Conservation (phyloP, 2,888 invertebrate genomes). For the Allophyes oxyacanthae region DNA sequence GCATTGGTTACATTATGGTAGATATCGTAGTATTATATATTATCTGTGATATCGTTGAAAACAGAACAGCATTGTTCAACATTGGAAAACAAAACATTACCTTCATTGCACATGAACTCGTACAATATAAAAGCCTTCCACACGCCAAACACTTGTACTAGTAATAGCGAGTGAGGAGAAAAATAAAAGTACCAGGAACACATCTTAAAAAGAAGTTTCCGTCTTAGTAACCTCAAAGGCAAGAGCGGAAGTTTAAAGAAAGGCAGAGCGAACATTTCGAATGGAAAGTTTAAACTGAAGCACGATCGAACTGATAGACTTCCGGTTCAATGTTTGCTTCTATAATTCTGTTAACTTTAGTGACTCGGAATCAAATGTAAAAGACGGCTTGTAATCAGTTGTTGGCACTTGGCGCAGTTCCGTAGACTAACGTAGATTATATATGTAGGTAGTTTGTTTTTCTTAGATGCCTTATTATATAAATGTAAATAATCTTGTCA, state of each 20-base stretch:
- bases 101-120: conserved; percentile 19
- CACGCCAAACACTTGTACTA: conserved; percentile 38
- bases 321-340: conserved; percentile 66
- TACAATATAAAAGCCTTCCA: conserved; percentile 21
- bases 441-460: conserved; percentile 11
- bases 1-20: no score
- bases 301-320: conserved; percentile 73
- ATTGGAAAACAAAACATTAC: conserved; percentile 7
- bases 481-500: no score
- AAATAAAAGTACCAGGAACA: conserved; percentile 70
- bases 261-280: conserved; percentile 75
- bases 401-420: conserved; percentile 37
- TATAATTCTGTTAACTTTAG: conserved; percentile 68
- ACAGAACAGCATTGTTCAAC: background rate
- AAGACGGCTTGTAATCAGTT: conserved; percentile 47
- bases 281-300: conserved; percentile 76
- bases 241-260: conserved; percentile 78
- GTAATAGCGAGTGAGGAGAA: conserved; percentile 58
- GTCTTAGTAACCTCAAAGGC: conserved; percentile 81
- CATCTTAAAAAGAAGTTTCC: conserved; percentile 75
- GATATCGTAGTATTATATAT: no score
- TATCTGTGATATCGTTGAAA: background rate
- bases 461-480: background rate
- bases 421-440: no score
- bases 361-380: conserved; percentile 55